Evolutionary conservation across 2,797 vertebrate species (phyloP), one percentile per base, ranked within the genome.

Genomic region (Poeciliopsis paucimaculata): DNA sequence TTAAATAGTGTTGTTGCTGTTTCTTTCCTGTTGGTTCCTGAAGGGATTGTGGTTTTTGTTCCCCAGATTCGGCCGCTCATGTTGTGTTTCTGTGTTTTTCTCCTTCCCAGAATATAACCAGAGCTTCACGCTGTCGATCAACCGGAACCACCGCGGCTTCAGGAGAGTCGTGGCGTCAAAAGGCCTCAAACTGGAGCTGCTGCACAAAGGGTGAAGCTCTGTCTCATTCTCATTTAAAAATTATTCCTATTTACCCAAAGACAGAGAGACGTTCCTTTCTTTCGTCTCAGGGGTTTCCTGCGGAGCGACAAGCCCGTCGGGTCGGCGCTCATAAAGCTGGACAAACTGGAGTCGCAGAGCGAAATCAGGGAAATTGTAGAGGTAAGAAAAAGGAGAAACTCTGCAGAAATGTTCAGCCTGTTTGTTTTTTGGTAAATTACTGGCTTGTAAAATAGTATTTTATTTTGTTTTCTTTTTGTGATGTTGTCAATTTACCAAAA

Each of bases 161-260:
- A 96, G 95, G 77, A 95, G 98, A 77, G 94, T 97, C 0, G 89
- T 99, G 87, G 95, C 97, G 26, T 96, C 96, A 74, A 99, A 98
- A 95, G 97, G 98, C 82, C 95, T 99, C 77, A 99, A 99, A 84
- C 97, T 99, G 76, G 98, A 99, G 91, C 94, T 99, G 88, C 96
- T 98, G 90, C 98, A 99, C 93, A 99, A 98, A 95, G 98, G 98
- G 98, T 99, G 92, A 96, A 96, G 85, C 75, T 4, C 75, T 0
- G 31, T 46, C 49, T 43, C 36, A 18, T 64, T 18, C 46, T 47
- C 46, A 53, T 26, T 23, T 4, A 26, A 26, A 53, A 26, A 5
- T 23, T 0, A 5, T 15, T 39, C 20, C 2, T 3, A 3, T 43
- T 70, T 15, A 23, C 23, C 11, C 2, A 70, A 3, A 11, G 16